A percentile compares a stretch with the other conserved stretches of the same genome.
These are phyloP conservation scores for Schizopygopsis malacanthus DNA, from an alignment of 2,797 vertebrate species.

Conservation along the genomic window DNA sequence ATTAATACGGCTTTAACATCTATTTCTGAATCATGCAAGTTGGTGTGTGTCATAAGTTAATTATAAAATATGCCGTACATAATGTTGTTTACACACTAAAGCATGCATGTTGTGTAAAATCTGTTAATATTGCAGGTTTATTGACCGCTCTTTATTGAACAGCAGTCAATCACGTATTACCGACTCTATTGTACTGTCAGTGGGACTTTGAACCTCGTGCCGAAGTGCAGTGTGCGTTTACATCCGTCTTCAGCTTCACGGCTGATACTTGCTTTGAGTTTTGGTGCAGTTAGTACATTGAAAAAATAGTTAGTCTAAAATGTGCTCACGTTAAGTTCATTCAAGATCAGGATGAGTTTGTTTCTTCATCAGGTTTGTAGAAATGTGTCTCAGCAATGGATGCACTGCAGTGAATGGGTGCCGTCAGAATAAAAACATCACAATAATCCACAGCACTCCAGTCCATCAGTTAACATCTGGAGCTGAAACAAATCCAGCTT, in stretches of 20 bases:
- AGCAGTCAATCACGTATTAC: not conserved
- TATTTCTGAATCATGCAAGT: not conserved
- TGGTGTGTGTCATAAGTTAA: not conserved
- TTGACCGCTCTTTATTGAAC: not conserved
- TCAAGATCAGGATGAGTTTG: not conserved
- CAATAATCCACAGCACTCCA: no score
- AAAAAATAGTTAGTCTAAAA: not conserved
- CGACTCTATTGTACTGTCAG: not conserved
- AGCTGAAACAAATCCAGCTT: no score
- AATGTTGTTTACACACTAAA: not conserved
- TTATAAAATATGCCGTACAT: not conserved
- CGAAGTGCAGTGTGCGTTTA: slow-evolving; percentile 68
- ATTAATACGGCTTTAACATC: not conserved
- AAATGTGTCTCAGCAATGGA: no score
- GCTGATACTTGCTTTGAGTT: not conserved
- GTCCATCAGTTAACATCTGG: no score
- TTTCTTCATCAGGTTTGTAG: no score
- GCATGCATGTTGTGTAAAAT: not conserved
- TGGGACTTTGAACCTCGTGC: slow-evolving; percentile 41
- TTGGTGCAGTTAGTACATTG: not conserved
- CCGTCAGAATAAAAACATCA: no score
- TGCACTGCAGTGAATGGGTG: no score
- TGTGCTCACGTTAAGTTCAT: fast-evolving
- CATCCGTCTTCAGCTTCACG: slow-evolving; percentile 27
- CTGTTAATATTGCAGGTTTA: not conserved